Base-by-base conservation (phyloP, 2,888 invertebrate genomes). In the Machimus rusticus region DNA sequence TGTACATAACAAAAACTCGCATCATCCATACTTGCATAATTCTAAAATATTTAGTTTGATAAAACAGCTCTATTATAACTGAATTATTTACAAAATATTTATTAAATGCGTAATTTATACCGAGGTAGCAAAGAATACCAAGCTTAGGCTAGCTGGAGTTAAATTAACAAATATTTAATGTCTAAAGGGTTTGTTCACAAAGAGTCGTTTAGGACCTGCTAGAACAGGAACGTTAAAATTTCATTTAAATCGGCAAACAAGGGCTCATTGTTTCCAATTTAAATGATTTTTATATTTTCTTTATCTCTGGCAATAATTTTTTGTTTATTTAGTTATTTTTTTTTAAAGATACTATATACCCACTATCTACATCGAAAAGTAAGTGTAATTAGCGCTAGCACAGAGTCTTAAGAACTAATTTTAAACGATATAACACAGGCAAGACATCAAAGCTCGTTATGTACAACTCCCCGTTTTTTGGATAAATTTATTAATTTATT, bases 191-290 rank as follows among this genome's bases (percentile, higher is more conserved):
- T 31, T 55, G 4, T 19, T 55, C 55, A 55, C 39, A n/a, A 66
- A 66, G n/a, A 66, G 28, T 19, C 66, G 28, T 23, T 66, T 66
- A 28, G 23, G 66, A 23, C 12, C 5, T 66, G 12, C 2, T 46
- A 55, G 19, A 8, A 55, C 8, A 55, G 55, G 16, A 39, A 66
- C 19, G 19, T 19, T 66, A 89, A 88, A 86, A 23, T 88, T 88
- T 91, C 91, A 92, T 92, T 92, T 91, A 91, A 92, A 92, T 91
- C 89, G 89, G 92, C 90, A 91, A 92, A 91, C 92, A 90, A 92
- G 92, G 92, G 92, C 92, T 92, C 92, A 89, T 89, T 90, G 91
- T 91, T 92, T 91, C 92, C 92, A 90, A 92, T 91, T 91, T 90
- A 91, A 92, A 91, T 91, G 91, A 91, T 89, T 90, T 89, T 87